Conservation (phyloP, 2,113 vertebrate species). For the Laterallus jamaicensis region DNA sequence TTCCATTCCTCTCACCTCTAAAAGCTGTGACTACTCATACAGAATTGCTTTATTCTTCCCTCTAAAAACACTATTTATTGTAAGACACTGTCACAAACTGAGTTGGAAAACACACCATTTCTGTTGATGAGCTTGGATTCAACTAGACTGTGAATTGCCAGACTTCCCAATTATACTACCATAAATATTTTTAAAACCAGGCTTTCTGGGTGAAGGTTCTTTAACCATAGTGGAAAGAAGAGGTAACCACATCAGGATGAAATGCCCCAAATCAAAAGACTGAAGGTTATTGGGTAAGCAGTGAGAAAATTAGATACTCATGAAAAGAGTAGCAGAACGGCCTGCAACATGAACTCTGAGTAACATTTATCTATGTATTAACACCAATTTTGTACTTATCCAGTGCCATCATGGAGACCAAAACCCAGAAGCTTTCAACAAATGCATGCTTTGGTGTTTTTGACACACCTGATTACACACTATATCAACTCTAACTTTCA, state of each 20-base stretch:
- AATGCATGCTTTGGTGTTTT: neutral
- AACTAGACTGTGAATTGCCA: neutral
- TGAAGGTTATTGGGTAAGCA: neutral
- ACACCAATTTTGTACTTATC: neutral
- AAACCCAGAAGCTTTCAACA: neutral
- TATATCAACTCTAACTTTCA: neutral
- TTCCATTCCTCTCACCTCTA: accelerated
- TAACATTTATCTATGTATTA: neutral
- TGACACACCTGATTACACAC: neutral
- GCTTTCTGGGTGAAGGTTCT: neutral
- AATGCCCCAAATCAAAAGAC: neutral
- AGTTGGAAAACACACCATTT: neutral
- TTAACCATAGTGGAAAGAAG: neutral
- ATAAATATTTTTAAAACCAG: neutral
- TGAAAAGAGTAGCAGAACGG: neutral
- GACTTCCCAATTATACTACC: neutral
- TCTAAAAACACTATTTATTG: neutral
- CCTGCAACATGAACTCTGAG: neutral
- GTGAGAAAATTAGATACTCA: neutral
- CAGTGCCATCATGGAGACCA: neutral
- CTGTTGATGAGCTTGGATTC: neutral
- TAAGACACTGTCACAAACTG: neutral
- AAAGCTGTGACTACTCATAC: neutral
- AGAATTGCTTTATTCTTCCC: neutral
- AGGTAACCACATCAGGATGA: neutral